Percentiles rank a stretch among this genome's conserved stretches.
phyloP scores from a whole-genome alignment of 1,140 invertebrate genomes.

The Lordiphosa stackelbergi region DNA sequence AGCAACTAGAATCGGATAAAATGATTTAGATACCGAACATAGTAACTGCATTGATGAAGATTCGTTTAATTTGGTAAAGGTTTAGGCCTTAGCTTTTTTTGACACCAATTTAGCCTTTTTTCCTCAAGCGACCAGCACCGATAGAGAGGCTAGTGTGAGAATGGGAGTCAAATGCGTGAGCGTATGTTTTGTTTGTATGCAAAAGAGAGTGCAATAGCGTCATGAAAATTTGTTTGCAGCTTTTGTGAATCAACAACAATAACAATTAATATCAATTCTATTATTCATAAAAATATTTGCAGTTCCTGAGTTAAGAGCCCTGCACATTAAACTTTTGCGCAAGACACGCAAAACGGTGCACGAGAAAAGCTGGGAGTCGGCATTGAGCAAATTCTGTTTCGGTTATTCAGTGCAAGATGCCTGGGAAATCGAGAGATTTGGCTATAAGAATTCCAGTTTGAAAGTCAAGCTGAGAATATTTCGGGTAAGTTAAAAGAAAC shows the following conservation, averaged over 20 bases:
- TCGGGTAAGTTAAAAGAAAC: slow-evolving; percentile 80
- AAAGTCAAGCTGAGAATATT: slow-evolving; percentile 92
- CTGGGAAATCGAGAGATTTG: slow-evolving; percentile 97
- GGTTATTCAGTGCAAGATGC: slow-evolving; percentile 91
- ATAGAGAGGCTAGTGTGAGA: neutral
- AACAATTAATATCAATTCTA: slow-evolving; percentile 74
- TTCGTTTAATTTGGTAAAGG: too few species aligned
- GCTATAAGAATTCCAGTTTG: slow-evolving; percentile 94
- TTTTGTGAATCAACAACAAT: slow-evolving; percentile 39
- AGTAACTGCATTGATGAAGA: too few species aligned
- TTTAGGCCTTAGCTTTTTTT: too few species aligned
- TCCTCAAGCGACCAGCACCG: neutral
- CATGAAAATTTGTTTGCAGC: slow-evolving; percentile 4
- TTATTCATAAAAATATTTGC: slow-evolving; percentile 73
- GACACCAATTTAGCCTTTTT: neutral
- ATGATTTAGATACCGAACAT: too few species aligned
- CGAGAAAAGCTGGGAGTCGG: slow-evolving; percentile 93
- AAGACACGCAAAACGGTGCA: slow-evolving; percentile 90
- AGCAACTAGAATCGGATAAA: too few species aligned
- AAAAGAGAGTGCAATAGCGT: neutral
- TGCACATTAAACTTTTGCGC: slow-evolving; percentile 93
- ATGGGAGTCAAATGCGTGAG: neutral
- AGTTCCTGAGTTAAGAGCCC: slow-evolving; percentile 90
- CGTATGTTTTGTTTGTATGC: neutral
- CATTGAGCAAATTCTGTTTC: slow-evolving; percentile 93